Conservation (phyloP, 1,140 invertebrate species). For the Sinella curviseta region DNA sequence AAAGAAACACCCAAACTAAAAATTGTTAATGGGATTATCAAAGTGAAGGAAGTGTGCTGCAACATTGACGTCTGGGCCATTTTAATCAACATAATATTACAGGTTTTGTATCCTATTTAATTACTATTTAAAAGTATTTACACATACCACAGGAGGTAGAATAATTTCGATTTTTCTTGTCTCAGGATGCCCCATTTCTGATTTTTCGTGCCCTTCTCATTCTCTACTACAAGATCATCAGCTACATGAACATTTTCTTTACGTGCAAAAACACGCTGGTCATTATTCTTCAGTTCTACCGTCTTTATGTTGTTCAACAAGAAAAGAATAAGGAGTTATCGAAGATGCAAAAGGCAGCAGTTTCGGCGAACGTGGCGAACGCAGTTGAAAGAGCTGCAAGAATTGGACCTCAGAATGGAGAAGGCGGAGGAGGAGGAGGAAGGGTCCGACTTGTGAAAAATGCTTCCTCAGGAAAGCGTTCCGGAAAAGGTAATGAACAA, state of each 20-base stretch:
- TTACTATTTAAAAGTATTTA: neutral
- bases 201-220: conserved; percentile 80
- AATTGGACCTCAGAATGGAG: conserved; percentile 46
- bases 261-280: conserved; percentile 86
- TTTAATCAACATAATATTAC: conserved; percentile 56
- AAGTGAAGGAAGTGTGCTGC: conserved; percentile 65
- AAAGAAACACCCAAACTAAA: conserved; percentile 39
- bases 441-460: conserved; percentile 33
- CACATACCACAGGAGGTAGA: neutral
- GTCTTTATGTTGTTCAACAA: conserved; percentile 76
- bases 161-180: conserved; percentile 37
- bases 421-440: too few relatives aligned
- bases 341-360: conserved; percentile 56
- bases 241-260: conserved; percentile 90
- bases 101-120: too few relatives aligned
- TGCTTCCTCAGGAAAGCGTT: conserved; percentile 48
- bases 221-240: conserved; percentile 76
- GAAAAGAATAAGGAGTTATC: conserved; percentile 63
- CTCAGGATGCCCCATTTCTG: conserved; percentile 77
- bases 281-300: conserved; percentile 79
- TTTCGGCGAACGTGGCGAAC: conserved; percentile 53
- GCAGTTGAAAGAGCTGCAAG: conserved; percentile 42
- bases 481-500: neutral
- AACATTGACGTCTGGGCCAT: conserved; percentile 79
- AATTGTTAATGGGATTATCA: conserved; percentile 40